Evolutionary conservation across 2,888 invertebrate genomes (phyloP), one percentile per base, ranked within the genome.

Genomic region (Nemurella pictetii): DNA sequence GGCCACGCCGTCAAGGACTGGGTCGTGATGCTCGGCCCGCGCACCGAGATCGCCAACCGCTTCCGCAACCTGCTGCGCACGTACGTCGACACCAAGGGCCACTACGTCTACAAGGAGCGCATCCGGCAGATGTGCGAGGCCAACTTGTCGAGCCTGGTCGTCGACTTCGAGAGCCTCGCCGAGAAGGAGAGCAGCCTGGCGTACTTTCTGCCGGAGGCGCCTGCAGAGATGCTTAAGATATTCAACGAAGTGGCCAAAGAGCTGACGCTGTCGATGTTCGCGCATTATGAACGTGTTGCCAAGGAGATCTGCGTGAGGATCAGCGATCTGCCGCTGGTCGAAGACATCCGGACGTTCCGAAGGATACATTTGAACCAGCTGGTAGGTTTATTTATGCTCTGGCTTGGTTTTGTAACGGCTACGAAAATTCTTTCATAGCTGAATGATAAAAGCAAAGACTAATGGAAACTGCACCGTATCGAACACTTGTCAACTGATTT

Each of bases 121-220:
- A 98, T 99, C 85, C 92, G 97, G 0, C 94, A 96, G 80, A 99
- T 99, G 98, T 98, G 98, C 88, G 98, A 98, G 90, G 94, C 94
- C 88, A 97, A 97, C 90, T 89, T 91, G 88, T 93, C 96, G 0
- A 98, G 97, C 83, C 95, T 99, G 89, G 95, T 96, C 78, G 96
- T 99, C 0, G 98, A 99, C 88, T 99, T 98, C 90, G 95, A 97
- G 81, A 94, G 96, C 87, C 91, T 99, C 87, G 98, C 98, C 0
- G 93, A 95, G 83, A 94, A 96, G 88, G 98, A 98, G 89, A 97
- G 98, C 89, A 97, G 97, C 0, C 91, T 99, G 80, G 99, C 99
- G 0, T 99, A 97, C 90, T 99, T 99, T 90, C 90, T 99, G 83
- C 99, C 99, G 0, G 99, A 99, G 90, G 99, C 99, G 0, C 99